Conservation (phyloP, 2,888 invertebrate genomes). For the Schrankia costaestrigalis region DNA sequence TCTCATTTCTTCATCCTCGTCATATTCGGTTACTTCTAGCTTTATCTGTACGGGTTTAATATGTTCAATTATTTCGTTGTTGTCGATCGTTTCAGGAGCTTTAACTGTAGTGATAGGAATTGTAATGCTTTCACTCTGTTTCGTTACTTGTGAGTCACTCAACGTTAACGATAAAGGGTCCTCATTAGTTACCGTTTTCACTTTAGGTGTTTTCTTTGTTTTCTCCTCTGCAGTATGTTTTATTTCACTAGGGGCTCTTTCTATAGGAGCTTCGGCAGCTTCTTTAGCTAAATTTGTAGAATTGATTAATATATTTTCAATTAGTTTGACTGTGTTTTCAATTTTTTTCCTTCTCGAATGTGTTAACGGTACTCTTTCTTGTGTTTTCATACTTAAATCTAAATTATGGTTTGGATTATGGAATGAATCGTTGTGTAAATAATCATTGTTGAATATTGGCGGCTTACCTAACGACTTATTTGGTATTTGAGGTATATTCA, state of each 20-base stretch:
- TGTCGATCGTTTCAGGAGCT: too few species aligned
- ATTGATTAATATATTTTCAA: conserved; percentile 58
- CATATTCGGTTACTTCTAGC: conserved; percentile 5
- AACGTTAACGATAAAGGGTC: conserved; percentile 11
- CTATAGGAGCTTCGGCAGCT: background rate
- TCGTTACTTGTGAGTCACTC: background rate
- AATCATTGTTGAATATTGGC: conserved; percentile 21
- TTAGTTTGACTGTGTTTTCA: conserved; percentile 61
- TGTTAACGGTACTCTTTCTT: conserved; percentile 31
- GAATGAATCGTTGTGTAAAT: conserved; percentile 21
- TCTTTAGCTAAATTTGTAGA: conserved; percentile 33
- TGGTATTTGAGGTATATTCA: conserved; percentile 53
- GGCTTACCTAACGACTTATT: conserved; percentile 45
- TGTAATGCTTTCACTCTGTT: conserved; percentile 1
- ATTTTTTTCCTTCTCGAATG: conserved; percentile 53
- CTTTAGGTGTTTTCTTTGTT: background rate
- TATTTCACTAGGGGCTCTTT: background rate
- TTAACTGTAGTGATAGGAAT: too few species aligned
- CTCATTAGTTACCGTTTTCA: background rate
- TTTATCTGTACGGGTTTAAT: background rate
- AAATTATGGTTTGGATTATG: conserved; percentile 32
- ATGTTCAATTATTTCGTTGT: too few species aligned
- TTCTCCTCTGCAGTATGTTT: background rate
- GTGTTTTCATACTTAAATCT: conserved; percentile 33
- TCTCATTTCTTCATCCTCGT: conserved; percentile 13